Evolutionary conservation across 1,140 invertebrate genomes (phyloP), one percentile per base, ranked within the genome.

Genomic region (Acyrthosiphon pisum): DNA sequence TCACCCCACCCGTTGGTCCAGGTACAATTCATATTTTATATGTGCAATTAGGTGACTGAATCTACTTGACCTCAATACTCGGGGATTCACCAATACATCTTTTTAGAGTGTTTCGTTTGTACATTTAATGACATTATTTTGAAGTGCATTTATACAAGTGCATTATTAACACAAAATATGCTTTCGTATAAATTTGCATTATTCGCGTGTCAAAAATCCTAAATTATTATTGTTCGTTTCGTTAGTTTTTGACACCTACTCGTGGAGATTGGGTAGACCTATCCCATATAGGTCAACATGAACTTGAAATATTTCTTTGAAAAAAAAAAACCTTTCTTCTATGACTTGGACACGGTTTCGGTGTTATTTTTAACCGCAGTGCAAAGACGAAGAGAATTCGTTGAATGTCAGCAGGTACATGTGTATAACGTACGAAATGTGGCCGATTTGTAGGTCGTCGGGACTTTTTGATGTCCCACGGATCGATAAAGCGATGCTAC

Each of bases 371-470:
- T 90, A 90, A 56, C 88, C 26, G 1, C 88, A 9, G 30, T 90
- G n/a, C 53, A 41, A 90, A 90, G 35, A 90, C 88, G 88, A 60
- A 60, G 88, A 37, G 50, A 90, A 90, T 90, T 90, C 30, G 87
- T 60, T 60, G 35, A 90, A 90, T 60, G 50, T 90, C 88, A 90
- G 88, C 88, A 60, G 35, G 88, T 90, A 90, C 88, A 60, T 60
- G 50, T 90, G 88, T 90, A 90, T 26, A 56, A 90, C 50, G 44
- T 37, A 46, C 11, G 37, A 44, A 89, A 93, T 48, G 68, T 83
- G 81, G 46, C 88, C 44, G 68, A 93, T 68, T 90, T 91, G 81
- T 90, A 81, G 87, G 87, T 89, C 87, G 48, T 90, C 48, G 88
- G 53, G 46, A n/a, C 90, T 81, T 83, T 18, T 35, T 50, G 68